Base-by-base conservation (phyloP, 2,888 invertebrate genomes). In the Trichogramma evanescens region DNA sequence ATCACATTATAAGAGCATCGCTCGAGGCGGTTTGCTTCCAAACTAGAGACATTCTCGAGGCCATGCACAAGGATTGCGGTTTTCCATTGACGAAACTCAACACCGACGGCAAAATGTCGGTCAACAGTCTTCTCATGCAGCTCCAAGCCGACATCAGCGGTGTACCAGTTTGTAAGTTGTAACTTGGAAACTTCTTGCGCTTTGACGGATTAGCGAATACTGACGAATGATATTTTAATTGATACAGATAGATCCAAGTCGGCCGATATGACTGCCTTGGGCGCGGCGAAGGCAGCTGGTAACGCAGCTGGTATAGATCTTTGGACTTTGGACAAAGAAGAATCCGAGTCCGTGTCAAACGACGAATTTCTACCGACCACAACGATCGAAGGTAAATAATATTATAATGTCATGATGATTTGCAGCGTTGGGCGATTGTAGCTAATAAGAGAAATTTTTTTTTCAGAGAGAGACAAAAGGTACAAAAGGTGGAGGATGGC, bases 1-100 rank as follows among this genome's bases (percentile, higher is more conserved):
- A 91, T 68, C 97, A 98, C 79, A 91, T 99, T 65, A 90, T 94
- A 43, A 82, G 98, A 69, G 98, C 98, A 0, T 91, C 94, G 0
- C 80, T 98, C 46, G 96, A 98, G 79, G 92, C 97, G 0, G 92
- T 98, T 2, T 95, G 96, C 72, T 99, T 95, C 75, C 99, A 99
- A 80, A 95, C 95, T 0, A 86, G 89, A 66, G 98, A 98, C 77
- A 89, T 96, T 67, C 79, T 97, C 54, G 95, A 96, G 78, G 93
- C 94, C 0, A 95, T 97, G 93, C 85, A 91, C 72, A 89, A 91
- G 79, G 96, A 97, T 80, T 93, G 93, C 71, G 93, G 93, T 0
- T 83, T 90, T 74, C 87, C 89, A 0, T 79, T 96, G 26, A 83
- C 85, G 1, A 89, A 90, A 70, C 80, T 98, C 0, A 87, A 94